Percentiles rank a stretch among this genome's conserved stretches.
Conservation (phyloP, 2,113 vertebrate species). For the Zosterops japonicus region DNA sequence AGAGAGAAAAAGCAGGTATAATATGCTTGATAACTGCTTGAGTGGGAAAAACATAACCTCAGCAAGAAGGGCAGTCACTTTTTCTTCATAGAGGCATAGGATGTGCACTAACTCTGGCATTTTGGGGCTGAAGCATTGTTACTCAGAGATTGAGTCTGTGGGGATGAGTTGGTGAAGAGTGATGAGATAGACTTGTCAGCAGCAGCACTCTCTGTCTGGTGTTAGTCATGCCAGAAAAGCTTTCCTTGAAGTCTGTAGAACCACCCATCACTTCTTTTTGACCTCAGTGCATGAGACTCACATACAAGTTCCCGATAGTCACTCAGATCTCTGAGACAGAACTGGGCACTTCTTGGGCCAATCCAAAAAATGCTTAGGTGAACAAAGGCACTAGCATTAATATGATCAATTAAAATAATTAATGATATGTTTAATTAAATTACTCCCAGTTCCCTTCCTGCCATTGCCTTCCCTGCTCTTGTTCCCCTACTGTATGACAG, state of each 20-base stretch:
- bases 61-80: neutral
- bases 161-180: neutral
- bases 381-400: neutral
- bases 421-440: neutral
- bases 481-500: neutral
- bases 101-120: neutral
- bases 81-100: neutral
- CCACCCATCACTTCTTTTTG: neutral
- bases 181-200: neutral
- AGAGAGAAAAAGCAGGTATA: neutral
- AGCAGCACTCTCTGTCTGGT: neutral
- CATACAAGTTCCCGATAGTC: neutral
- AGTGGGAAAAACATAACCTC: neutral
- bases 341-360: neutral
- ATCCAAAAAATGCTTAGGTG: neutral
- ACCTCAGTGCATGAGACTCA: rapidly evolving
- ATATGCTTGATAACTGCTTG: neutral
- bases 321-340: neutral
- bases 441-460: neutral
- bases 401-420: neutral
- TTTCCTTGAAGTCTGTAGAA: neutral
- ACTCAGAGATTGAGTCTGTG: neutral
- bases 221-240: neutral
- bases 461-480: neutral
- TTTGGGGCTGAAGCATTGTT: neutral